Base-by-base conservation (phyloP, 2,113 vertebrate species). In the Osmerus eperlanus region DNA sequence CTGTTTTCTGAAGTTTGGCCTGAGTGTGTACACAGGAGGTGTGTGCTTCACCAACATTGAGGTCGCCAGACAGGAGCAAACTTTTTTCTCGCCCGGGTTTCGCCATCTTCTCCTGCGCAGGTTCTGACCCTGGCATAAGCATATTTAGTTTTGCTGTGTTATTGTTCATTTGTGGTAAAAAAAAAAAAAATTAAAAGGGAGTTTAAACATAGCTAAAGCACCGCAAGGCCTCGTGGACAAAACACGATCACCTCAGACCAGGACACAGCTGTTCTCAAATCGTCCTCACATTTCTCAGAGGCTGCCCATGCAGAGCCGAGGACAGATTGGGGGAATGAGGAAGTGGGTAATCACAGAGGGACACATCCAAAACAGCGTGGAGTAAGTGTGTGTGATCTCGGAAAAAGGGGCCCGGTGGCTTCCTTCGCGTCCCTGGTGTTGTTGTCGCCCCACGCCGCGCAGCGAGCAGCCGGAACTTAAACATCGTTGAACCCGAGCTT, bases 401-500 rank as follows among this genome's bases (percentile, higher is more conserved):
- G 8, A 36, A 53, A 68, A 53, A 4, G 61, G 18, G 6, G 14
- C 25, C 51, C 15, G 12, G 5, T 23, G 25, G 51, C 41, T 25
- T 29, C 28, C 28, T 8, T 32, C 32, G 12, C 19, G 32, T 36
- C n/a, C 63, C 63, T 41, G 6, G 63, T 11, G 18, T 29, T 36
- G 29, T n/a, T 16, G 25, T 63, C 15, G 18, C 28, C 41, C 32
- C 28, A 19, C 32, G 18, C 18, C 9, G 28, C 63, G 2, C 63
- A 65, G 63, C 63, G 25, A 65, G 63, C 63, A 65, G 63, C 32
- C 63, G 52, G 66, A 13, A 53, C 25, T 25, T 4, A 16, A 55
- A 55, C 23, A n/a, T 55, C 23, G 52, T 53, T 53, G 12, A 13
- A 68, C 21, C 15, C 15, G 21, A 21, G 21, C 15, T 14, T 21